Conservation (phyloP, 2,797 vertebrate genomes). For the Bradypodion ventrale region DNA sequence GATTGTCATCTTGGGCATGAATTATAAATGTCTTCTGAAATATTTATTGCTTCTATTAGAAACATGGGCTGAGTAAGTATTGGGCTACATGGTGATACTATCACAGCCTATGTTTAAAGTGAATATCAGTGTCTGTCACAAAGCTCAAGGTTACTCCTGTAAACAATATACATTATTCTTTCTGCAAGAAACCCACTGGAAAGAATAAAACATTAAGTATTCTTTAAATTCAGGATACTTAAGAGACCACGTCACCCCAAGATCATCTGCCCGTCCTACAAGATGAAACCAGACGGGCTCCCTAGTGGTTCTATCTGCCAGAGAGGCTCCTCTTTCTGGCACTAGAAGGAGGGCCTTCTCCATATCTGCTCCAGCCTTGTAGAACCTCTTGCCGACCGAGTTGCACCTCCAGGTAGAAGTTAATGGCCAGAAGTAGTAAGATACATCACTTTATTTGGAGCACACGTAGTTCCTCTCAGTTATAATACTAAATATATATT, state of each 20-base stretch:
- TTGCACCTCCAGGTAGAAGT: too few relatives aligned
- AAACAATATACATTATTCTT: slow-evolving; percentile 15
- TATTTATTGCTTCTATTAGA: slow-evolving; percentile 80
- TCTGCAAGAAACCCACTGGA: neutral
- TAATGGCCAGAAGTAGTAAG: neutral
- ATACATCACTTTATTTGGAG: slow-evolving; percentile 9
- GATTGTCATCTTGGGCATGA: slow-evolving; percentile 50
- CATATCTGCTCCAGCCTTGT: too few relatives aligned
- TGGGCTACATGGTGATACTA: slow-evolving; percentile 67
- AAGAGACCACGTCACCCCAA: too few relatives aligned
- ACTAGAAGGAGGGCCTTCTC: too few relatives aligned
- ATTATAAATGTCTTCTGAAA: slow-evolving; percentile 78
- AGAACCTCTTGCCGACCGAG: too few relatives aligned
- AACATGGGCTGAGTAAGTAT: slow-evolving; percentile 57
- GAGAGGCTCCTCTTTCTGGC: too few relatives aligned
- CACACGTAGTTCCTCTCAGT: slow-evolving; percentile 26
- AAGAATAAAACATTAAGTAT: neutral
- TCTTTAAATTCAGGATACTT: slow-evolving; percentile 16
- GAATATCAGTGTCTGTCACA: slow-evolving; percentile 65
- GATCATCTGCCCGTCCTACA: too few relatives aligned
- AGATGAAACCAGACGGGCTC: too few relatives aligned
- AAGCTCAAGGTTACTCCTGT: slow-evolving; percentile 67
- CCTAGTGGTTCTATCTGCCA: too few relatives aligned
- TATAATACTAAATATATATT: slow-evolving; percentile 34
- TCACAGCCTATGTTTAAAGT: slow-evolving; percentile 58